phyloP scores from a whole-genome alignment of 2,888 invertebrate species.

The Cynaeus angustus region DNA sequence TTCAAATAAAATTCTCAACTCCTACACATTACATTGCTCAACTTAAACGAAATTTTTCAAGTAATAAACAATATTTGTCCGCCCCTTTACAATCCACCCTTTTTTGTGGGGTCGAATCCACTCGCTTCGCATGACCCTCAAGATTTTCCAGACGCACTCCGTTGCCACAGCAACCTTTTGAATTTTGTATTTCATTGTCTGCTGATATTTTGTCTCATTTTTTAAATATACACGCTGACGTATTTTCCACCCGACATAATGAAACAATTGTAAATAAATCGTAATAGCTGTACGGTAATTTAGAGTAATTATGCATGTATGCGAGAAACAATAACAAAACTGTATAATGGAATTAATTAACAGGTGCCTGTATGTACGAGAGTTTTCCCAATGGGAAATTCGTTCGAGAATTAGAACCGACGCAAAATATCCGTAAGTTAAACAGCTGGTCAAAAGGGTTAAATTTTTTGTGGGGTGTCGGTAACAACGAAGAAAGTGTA shows the following conservation, averaged over 20 bases:
- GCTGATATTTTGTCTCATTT: conserved; percentile 21
- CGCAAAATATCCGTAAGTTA: neutral
- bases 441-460: neutral
- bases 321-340: conserved; percentile 48
- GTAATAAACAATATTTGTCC: neutral
- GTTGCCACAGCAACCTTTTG: conserved; percentile 39
- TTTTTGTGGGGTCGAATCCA: neutral
- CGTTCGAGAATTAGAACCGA: conserved; percentile 17
- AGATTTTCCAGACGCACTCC: conserved; percentile 30
- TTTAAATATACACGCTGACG: conserved; percentile 6
- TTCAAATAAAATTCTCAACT: neutral
- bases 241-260: conserved; percentile 33
- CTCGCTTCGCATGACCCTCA: conserved; percentile 38
- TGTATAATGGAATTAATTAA: conserved; percentile 44
- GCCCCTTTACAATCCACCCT: neutral
- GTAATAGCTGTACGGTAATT: conserved; percentile 41
- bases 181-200: conserved; percentile 39
- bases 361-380: conserved; percentile 29
- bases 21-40: neutral
- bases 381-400: conserved; percentile 20
- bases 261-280: conserved; percentile 41
- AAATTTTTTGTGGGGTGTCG: no score
- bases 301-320: conserved; percentile 47
- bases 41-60: neutral
- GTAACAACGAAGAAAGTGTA: no score